Conservation (phyloP, 1,140 invertebrate genomes). For the Trypoxylus dichotomus region DNA sequence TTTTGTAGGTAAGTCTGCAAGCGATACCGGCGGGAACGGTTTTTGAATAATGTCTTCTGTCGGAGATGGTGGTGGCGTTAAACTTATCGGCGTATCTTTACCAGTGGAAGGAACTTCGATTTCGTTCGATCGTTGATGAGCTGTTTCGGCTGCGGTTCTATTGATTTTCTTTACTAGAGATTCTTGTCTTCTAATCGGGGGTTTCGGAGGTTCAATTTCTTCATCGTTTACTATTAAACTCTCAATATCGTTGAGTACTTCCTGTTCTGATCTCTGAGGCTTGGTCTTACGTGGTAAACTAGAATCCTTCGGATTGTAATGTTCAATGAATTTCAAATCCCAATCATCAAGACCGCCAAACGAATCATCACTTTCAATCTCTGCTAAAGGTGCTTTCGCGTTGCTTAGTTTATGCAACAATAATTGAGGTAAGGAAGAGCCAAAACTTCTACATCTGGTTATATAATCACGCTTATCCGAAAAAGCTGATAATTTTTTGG, state of each 20-base stretch:
- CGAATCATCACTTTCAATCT: conserved; percentile 53
- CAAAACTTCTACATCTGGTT: conserved; percentile 52
- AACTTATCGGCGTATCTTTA: conserved; percentile 34
- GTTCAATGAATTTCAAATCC: conserved; percentile 52
- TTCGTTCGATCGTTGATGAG: conserved; percentile 28
- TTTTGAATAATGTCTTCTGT: conserved; percentile 26
- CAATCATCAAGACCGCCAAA: conserved; percentile 55
- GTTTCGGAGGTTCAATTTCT: conserved; percentile 36
- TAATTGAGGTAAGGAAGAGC: conserved; percentile 52
- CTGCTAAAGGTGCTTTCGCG: conserved; percentile 41
- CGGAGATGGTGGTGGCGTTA: conserved; percentile 45
- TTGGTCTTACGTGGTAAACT: conserved; percentile 49
- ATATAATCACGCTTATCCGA: conserved; percentile 44
- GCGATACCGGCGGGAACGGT: neutral
- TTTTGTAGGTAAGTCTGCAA: conserved; percentile 13
- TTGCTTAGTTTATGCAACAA: conserved; percentile 48
- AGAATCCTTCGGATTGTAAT: conserved; percentile 52
- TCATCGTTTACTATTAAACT: conserved; percentile 45
- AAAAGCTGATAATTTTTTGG: conserved; percentile 42
- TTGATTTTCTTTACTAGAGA: conserved; percentile 48
- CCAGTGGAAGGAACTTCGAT: conserved; percentile 10
- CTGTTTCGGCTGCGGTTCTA: conserved; percentile 37
- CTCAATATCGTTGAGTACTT: conserved; percentile 47
- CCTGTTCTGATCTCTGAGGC: conserved; percentile 34
- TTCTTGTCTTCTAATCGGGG: conserved; percentile 44